Evolutionary conservation across 2,888 invertebrate genomes (phyloP).

Genomic region (Sarcophaga variegata): DNA sequence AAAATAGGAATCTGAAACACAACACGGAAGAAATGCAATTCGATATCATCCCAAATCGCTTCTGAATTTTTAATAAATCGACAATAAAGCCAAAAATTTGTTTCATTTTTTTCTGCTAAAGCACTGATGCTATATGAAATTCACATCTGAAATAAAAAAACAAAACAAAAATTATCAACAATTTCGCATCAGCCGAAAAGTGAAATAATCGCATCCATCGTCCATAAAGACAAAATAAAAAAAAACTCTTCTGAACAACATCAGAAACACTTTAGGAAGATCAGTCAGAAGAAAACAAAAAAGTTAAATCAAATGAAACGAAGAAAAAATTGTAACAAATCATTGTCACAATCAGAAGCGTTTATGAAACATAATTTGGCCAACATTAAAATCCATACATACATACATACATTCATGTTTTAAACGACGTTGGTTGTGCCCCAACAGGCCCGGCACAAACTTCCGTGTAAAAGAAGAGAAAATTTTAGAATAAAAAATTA

Average conservation of each 20-base stretch:
- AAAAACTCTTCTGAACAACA: constrained; percentile 50
- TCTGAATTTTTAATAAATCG: constrained; percentile 70
- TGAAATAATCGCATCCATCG: constrained; percentile 42
- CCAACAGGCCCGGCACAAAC: too few species aligned
- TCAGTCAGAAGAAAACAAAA: constrained; percentile 15
- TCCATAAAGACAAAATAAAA: background rate
- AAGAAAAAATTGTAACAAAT: constrained; percentile 79
- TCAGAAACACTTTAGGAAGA: constrained; percentile 48
- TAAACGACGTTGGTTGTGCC: too few species aligned
- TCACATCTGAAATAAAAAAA: constrained; percentile 47
- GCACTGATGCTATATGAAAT: background rate
- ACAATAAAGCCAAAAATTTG: constrained; percentile 58
- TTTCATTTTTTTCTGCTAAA: constrained; percentile 17
- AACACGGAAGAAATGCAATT: constrained; percentile 54
- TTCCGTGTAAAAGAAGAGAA: background rate
- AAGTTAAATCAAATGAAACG: constrained; percentile 48
- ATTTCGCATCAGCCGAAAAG: constrained; percentile 56
- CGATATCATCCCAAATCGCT: constrained; percentile 70
- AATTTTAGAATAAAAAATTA: constrained; percentile 44
- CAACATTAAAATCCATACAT: constrained; percentile 70
- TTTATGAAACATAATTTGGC: constrained; percentile 80
- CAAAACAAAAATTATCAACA: constrained; percentile 58
- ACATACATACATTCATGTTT: background rate
- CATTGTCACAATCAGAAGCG: constrained; percentile 79
- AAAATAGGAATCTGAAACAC: constrained; percentile 5